phyloP scores from a whole-genome alignment of 2,797 vertebrate species.

The Acanthopagrus latus region DNA sequence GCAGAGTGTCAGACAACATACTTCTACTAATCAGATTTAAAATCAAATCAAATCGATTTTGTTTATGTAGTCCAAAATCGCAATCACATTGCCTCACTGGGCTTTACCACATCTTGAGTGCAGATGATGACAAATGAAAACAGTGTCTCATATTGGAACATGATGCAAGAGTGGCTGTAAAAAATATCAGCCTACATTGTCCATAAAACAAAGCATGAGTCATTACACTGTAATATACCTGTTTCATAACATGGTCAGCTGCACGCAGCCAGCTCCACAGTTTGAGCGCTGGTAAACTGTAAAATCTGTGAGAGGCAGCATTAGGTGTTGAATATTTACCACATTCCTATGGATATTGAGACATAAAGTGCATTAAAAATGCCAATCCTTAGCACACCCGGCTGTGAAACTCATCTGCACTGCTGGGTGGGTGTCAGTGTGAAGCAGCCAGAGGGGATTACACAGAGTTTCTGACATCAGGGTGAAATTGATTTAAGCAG shows the following conservation, averaged over 20 bases:
- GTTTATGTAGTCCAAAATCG: no score
- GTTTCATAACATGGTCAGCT: constrained; percentile 61
- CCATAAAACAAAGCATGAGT: constrained; percentile 36
- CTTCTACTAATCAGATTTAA: constrained; percentile 40
- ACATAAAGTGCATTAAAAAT: constrained; percentile 52
- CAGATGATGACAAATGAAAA: constrained; percentile 55
- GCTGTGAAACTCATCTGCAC: constrained; percentile 62
- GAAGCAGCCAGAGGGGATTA: constrained; percentile 62
- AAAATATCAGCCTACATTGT: constrained; percentile 14
- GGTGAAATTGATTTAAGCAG: constrained; percentile 65
- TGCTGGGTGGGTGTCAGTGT: constrained; percentile 43
- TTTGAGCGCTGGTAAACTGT: constrained; percentile 24
- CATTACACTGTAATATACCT: constrained; percentile 22
- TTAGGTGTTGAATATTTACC: constrained; percentile 53
- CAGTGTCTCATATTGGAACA: constrained; percentile 25
- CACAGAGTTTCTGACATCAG: constrained; percentile 40
- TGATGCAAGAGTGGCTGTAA: constrained; percentile 14
- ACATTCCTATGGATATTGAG: constrained; percentile 42
- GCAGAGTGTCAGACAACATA: constrained; percentile 37
- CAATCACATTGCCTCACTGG: no score
- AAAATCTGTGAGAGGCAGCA: constrained; percentile 62
- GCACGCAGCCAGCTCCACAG: constrained; percentile 39
- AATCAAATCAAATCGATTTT: no score
- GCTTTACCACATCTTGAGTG: constrained; percentile 50
- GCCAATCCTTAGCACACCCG: constrained; percentile 40